Evolutionary conservation across 2,888 invertebrate genomes (phyloP), one percentile per base, ranked within the genome.

Genomic region (Caenorhabditis afra): DNA sequence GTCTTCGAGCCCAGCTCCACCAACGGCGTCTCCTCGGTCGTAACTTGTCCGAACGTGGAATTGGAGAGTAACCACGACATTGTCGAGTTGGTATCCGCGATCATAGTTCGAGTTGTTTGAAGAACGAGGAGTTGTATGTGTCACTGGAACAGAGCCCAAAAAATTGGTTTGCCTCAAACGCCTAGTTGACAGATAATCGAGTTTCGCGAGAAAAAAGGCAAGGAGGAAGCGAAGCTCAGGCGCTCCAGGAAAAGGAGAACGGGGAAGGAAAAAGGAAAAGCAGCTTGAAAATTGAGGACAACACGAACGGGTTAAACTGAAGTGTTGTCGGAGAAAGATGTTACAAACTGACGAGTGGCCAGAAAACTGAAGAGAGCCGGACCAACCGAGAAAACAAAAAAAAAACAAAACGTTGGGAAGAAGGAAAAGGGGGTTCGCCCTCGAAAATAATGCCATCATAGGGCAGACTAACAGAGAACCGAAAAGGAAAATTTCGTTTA

Each of bases 131-230:
- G 23, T 23, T 57, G 37, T 37, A 50, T 64, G 57, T 64, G 58
- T 47, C 59, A 70, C 64, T 44, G 66, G 55, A 62, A 50, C 41
- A 22, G 20, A 29, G 57, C 57, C n/a, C 16, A 22, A 10, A 52
- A 65, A 66, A 61, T 74, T 74, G 49, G 52, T 61, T 74, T 59
- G 44, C 7, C 20, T 64, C 29, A 37, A 22, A 29, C 22, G 50
- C 29, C 29, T 7, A 65, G 52, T 53, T 47, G 55, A 62, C 29
- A 73, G 58, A 65, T 73, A 65, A 73, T 73, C 52, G 65, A 73
- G 59, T 73, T 71, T 62, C 37, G 52, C 11, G 41, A 18, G 20
- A 52, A 39, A 47, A 47, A 66, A 45, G 29, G 18, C n/a, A 47
- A 50, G 16, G 50, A 50, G 22, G 29, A 41, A 20, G 14, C 16